Evolutionary conservation across 2,888 invertebrate genomes (phyloP), one percentile per base, ranked within the genome.

Genomic region (Stomorhina lunata): DNA sequence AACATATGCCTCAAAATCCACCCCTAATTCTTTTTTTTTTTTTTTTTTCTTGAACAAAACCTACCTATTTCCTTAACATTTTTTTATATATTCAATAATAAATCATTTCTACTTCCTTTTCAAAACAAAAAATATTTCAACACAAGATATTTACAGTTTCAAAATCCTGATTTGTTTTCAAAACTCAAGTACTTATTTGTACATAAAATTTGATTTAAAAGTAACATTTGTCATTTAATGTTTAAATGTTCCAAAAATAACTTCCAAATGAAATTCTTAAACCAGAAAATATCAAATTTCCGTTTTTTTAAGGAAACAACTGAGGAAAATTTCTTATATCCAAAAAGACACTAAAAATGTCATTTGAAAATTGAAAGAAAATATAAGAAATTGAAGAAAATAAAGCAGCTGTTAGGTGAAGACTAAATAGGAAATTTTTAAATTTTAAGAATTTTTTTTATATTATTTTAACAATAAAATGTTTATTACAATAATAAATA

Each of bases 231-330:
- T 29, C 4, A 12, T 22, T 25, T n/a, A n/a, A n/a, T 25, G 50
- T 53, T 22, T 61, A 9, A 34, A 32, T 0, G 4, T 29, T 32
- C 6, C 9, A 1, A n/a, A n/a, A n/a, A n/a, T n/a, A n/a, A n/a
- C n/a, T n/a, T n/a, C n/a, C n/a, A n/a, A n/a, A n/a, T n/a, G n/a
- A n/a, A n/a, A n/a, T n/a, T n/a, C n/a, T n/a, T n/a, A 63, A 9
- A 76, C 29, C 17, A 55, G 40, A 72, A 81, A 71, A 77, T 77
- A 77, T 81, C 66, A 76, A 81, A 68, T 77, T 81, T 81, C 76
- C 25, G 37, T 59, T 40, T 32, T 5, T 25, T 40, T 4, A 57
- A n/a, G 25, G 22, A 53, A 40, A 43, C 34, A 65, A 65, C 2
- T n/a, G n/a, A n/a, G n/a, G n/a, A 2, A 40, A 53, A 45, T 20